A percentile compares a stretch with the other conserved stretches of the same genome.
These are phyloP conservation scores for Dasypolia templi DNA, from an alignment of 2,888 invertebrate genomes.

Conservation along the genomic window DNA sequence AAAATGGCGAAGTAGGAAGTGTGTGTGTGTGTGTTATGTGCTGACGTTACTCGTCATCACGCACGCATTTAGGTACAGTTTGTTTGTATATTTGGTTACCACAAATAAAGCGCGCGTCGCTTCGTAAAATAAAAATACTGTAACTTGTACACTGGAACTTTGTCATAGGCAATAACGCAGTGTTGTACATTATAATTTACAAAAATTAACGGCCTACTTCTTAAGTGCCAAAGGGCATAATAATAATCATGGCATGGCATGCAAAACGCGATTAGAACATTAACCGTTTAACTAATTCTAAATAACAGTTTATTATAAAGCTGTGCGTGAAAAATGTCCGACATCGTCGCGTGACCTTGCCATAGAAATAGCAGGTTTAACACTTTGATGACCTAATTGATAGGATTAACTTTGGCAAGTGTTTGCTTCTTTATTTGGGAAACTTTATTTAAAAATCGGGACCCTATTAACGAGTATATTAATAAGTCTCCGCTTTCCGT, in stretches of 20 bases:
- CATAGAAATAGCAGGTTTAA: background rate
- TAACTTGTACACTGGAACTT: background rate
- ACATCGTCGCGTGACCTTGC: constrained; percentile 42
- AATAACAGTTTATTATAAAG: constrained; percentile 25
- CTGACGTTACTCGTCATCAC: too few relatives aligned
- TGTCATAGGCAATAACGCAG: background rate
- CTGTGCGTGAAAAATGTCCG: constrained; percentile 44
- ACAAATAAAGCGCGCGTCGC: too few relatives aligned
- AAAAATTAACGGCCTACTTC: constrained; percentile 4
- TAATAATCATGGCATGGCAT: constrained; percentile 32
- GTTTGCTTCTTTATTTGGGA: background rate
- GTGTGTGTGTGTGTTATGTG: too few relatives aligned
- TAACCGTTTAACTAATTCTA: constrained; percentile 31
- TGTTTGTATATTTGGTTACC: too few relatives aligned
- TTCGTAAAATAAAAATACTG: too few relatives aligned
- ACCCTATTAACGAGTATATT: too few relatives aligned
- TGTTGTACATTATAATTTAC: background rate
- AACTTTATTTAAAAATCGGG: too few relatives aligned
- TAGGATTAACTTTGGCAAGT: background rate
- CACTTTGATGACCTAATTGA: constrained; percentile 13
- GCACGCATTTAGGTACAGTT: too few relatives aligned
- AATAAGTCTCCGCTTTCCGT: too few relatives aligned
- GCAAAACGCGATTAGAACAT: constrained; percentile 55
- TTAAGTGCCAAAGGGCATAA: constrained; percentile 36
- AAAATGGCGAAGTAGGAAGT: too few relatives aligned